A percentile compares a stretch with the other conserved stretches of the same genome.
Evolutionary conservation across 2,797 vertebrate genomes (phyloP).

Genomic region (Mastacembelus armatus): DNA sequence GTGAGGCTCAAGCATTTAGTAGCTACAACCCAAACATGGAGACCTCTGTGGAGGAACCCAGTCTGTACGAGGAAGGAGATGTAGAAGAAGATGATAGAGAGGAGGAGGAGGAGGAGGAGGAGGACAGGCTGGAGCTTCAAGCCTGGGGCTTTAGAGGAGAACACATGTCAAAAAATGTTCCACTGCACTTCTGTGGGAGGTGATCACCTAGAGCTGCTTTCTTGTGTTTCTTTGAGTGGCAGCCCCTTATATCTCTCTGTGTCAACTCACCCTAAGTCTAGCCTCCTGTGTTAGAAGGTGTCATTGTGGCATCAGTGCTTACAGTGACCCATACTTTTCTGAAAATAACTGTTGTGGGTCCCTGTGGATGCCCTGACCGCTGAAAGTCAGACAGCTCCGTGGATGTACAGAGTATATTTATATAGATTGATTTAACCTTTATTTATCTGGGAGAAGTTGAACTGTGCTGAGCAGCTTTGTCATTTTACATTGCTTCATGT

Average conservation of each 20-base stretch:
- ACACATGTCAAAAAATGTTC: slow-evolving; percentile 65
- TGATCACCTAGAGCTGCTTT: slow-evolving; percentile 75
- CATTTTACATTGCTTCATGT: slow-evolving; percentile 22
- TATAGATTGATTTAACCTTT: slow-evolving; percentile 22
- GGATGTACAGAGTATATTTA: slow-evolving; percentile 29
- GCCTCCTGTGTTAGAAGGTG: slow-evolving; percentile 45
- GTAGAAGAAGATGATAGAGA: slow-evolving; percentile 70
- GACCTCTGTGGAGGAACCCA: slow-evolving; percentile 77
- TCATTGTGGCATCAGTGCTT: slow-evolving; percentile 50
- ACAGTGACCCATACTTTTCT: slow-evolving; percentile 55
- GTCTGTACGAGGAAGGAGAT: slow-evolving; percentile 79
- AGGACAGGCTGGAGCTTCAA: slow-evolving; percentile 74
- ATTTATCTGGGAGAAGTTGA: slow-evolving; percentile 11
- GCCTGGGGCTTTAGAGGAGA: slow-evolving; percentile 68
- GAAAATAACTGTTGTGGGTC: slow-evolving; percentile 62
- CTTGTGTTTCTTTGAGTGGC: slow-evolving; percentile 49
- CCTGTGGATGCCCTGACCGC: slow-evolving; percentile 47
- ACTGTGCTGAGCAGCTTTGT: slow-evolving; percentile 4
- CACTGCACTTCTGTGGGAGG: slow-evolving; percentile 84
- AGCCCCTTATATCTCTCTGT: slow-evolving; percentile 33
- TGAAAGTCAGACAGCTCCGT: slow-evolving; percentile 41
- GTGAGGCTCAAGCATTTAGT: slow-evolving; percentile 65
- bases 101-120: slow-evolving; percentile 78
- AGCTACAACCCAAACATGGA: slow-evolving; percentile 78
- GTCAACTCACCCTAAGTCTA: slow-evolving; percentile 31